A percentile compares a stretch with the other conserved stretches of the same genome.
Evolutionary conservation across 2,888 invertebrate species (phyloP).

Genomic region (Ophioninae sp.): DNA sequence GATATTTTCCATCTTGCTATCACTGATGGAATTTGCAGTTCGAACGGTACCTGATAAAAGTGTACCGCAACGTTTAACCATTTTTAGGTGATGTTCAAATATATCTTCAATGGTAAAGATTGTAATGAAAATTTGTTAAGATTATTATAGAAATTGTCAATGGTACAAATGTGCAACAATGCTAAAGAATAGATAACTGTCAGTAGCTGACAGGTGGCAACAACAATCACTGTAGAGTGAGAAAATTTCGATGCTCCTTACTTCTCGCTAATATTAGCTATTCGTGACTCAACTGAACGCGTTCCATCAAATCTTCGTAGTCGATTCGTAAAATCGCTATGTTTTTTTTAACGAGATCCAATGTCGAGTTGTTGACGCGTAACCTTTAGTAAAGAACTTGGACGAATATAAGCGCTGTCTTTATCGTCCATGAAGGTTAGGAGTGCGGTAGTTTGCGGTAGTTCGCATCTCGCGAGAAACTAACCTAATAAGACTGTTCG

Average conservation of each 20-base stretch:
- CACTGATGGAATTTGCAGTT: background rate
- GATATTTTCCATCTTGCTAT: background rate
- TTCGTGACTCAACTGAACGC: no score
- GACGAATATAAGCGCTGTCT: background rate
- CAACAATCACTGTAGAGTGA: background rate
- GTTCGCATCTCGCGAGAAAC: background rate
- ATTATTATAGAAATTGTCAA: background rate
- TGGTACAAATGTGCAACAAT: background rate
- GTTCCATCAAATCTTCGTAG: no score
- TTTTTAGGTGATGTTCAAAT: slow-evolving; percentile 1
- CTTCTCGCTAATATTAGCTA: background rate
- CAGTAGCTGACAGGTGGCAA: no score
- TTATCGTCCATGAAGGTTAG: background rate
- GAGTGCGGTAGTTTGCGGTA: background rate
- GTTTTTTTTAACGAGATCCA: no score
- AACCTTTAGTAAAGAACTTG: no score
- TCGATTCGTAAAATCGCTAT: no score
- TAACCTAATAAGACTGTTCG: background rate
- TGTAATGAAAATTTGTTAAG: background rate
- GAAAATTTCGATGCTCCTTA: background rate
- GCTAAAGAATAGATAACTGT: slow-evolving; percentile 2
- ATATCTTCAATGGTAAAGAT: background rate
- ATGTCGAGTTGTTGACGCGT: no score
- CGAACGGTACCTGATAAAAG: background rate
- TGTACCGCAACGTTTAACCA: background rate